Evolutionary conservation across 92 coral and sea anemone genomes (phyloP), one percentile per base, ranked within the genome.

Genomic region (Scolanthus callimorphus): DNA sequence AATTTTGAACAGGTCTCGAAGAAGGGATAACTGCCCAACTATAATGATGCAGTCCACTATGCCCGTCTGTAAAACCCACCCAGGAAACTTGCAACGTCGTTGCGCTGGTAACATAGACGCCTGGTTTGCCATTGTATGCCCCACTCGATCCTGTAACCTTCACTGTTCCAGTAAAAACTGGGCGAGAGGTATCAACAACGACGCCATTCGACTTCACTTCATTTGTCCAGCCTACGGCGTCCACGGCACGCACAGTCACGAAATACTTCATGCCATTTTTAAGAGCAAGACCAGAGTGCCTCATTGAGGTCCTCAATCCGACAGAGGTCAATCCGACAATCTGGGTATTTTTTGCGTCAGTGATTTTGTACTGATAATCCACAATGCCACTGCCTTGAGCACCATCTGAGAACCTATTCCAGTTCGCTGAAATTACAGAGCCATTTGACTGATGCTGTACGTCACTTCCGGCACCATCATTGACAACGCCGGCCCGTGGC

Each of bases 341-440:
- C 21, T 31, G 34, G 61, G 39, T 50, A 24, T 81, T 81, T 52
- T 49, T 71, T 28, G 38, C 71, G 46, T 89, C 81, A 49, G 70
- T 65, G 9, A 94, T 31, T 57, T 67, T 65, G 82, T 94, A 89
- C 49, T 70, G 76, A 29, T 88, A 94, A 21, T 80, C 96, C 3
- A 48, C 76, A 17, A 94, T 65, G n/a, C 99, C 99, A 56, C 99
- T 88, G 12, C 99, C 99, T 27, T 73, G 73, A 46, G 30, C 51
- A 2, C 96, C 96, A 29, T 94, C 99, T 17, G 39, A 55, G 29
- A 94, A 94, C 0, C 96, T 96, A 55, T 84, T 74, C 99, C 99
- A 94, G 73, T 88, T 94, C 10, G 83, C 96, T 54, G 77, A 65
- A 17, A 84, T 73, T 11, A 60, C 55, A 19, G 76, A 72, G 51